phyloP scores from a whole-genome alignment of 2,888 invertebrate genomes.

The Camponotus fellah region DNA sequence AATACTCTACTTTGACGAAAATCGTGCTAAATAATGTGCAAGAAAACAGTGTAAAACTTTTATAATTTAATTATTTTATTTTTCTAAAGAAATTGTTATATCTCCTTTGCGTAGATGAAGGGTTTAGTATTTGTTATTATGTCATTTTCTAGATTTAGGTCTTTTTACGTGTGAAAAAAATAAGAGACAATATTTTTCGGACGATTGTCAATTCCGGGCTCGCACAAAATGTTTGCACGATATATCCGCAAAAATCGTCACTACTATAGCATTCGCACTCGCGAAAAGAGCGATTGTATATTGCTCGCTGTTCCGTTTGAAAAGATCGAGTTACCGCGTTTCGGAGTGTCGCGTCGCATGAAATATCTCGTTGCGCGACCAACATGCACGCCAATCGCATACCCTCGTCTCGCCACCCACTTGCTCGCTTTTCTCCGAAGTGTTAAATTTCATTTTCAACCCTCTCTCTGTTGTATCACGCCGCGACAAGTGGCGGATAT shows the following conservation, averaged over 20 bases:
- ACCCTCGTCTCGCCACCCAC: conserved; percentile 25
- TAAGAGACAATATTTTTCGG: background rate
- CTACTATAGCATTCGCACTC: conserved; percentile 5
- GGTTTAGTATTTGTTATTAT: background rate
- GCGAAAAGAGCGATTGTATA: conserved; percentile 34
- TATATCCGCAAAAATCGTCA: conserved; percentile 21
- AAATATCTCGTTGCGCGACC: conserved; percentile 50
- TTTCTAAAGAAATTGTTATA: background rate
- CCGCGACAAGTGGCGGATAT: conserved; percentile 53
- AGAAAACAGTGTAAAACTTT: background rate
- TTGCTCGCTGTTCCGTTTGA: conserved; percentile 47
- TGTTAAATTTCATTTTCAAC: conserved; percentile 58
- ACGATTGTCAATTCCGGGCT: conserved; percentile 1
- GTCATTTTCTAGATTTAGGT: background rate
- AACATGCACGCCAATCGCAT: conserved; percentile 39
- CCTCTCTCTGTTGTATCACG: conserved; percentile 35
- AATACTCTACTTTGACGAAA: background rate
- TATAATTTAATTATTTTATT: background rate
- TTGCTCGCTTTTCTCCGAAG: conserved; percentile 36
- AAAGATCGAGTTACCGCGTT: conserved; percentile 52
- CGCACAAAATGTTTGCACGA: conserved; percentile 1
- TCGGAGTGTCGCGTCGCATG: conserved; percentile 43
- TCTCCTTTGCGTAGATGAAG: background rate
- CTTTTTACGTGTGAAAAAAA: background rate
- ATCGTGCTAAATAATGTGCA: background rate